phyloP scores from a whole-genome alignment of 2,888 invertebrate species.

The Agrotis ipsilon region DNA sequence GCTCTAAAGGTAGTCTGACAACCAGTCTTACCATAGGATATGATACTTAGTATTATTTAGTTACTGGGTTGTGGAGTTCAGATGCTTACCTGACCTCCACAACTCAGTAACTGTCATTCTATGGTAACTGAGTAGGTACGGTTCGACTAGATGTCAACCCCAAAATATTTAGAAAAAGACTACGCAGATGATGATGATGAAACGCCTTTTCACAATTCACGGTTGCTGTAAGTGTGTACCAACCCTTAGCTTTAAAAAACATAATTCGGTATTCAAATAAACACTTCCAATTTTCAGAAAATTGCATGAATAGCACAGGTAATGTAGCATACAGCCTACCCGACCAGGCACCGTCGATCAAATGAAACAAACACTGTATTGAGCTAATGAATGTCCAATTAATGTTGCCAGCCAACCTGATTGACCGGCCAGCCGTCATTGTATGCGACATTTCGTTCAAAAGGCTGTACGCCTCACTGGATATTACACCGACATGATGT shows the following conservation, averaged over 20 bases:
- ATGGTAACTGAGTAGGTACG: too few species aligned
- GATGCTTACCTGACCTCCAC: too few species aligned
- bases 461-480: constrained; percentile 27
- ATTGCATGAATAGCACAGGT: constrained; percentile 34
- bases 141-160: too few species aligned
- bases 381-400: constrained; percentile 64
- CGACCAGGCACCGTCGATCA: constrained; percentile 28
- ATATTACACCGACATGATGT: constrained; percentile 22
- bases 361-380: constrained; percentile 52
- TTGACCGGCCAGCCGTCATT: constrained; percentile 40
- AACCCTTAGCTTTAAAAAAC: neutral
- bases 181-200: too few species aligned
- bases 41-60: too few species aligned
- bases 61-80: too few species aligned
- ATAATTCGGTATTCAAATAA: constrained; percentile 14
- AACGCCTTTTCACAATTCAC: too few species aligned
- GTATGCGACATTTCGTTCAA: constrained; percentile 50
- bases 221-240: too few species aligned
- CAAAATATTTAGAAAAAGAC: too few species aligned
- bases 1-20: too few species aligned
- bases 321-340: constrained; percentile 41
- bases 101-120: too few species aligned
- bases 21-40: too few species aligned
- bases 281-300: constrained; percentile 13
- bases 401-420: constrained; percentile 45